Evolutionary conservation across 92 coral and sea anemone genomes (phyloP).

Genomic region (Desmophyllum pertusum): DNA sequence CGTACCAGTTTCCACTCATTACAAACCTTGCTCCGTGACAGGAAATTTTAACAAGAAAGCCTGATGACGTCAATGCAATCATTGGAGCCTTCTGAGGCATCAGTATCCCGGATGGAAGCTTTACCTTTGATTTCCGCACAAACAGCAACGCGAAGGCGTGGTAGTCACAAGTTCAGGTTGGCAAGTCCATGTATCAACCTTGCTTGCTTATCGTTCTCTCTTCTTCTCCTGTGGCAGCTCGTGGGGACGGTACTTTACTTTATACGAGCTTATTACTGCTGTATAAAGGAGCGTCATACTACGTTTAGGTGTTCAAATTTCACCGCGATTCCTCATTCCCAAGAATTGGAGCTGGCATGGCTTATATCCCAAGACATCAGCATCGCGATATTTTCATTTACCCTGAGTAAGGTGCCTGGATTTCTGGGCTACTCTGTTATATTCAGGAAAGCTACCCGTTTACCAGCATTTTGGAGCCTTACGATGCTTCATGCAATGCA

Average conservation of each 20-base stretch:
- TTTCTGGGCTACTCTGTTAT: conserved; percentile 45
- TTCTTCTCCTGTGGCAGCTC: conserved; percentile 43
- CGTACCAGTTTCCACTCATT: no score
- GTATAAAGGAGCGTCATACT: conserved; percentile 43
- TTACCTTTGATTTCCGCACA: neutral
- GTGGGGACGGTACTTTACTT: conserved; percentile 41
- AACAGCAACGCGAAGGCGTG: neutral
- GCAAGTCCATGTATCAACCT: neutral
- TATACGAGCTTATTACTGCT: conserved; percentile 53
- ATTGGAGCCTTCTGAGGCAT: neutral
- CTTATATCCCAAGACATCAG: conserved; percentile 28
- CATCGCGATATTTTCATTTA: neutral
- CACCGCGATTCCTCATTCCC: conserved; percentile 46
- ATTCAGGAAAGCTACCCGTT: conserved; percentile 23
- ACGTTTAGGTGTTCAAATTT: conserved; percentile 50
- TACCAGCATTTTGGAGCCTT: conserved; percentile 59
- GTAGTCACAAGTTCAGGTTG: neutral
- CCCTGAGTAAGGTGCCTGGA: conserved; percentile 36
- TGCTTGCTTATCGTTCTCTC: neutral
- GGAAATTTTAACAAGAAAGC: neutral
- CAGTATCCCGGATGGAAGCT: neutral
- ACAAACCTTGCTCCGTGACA: no score
- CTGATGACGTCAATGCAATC: neutral
- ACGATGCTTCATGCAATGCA: conserved; percentile 10
- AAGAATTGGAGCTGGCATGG: conserved; percentile 60